Evolutionary conservation across 2,113 vertebrate genomes (phyloP).

Genomic region (Platichthys flesus): DNA sequence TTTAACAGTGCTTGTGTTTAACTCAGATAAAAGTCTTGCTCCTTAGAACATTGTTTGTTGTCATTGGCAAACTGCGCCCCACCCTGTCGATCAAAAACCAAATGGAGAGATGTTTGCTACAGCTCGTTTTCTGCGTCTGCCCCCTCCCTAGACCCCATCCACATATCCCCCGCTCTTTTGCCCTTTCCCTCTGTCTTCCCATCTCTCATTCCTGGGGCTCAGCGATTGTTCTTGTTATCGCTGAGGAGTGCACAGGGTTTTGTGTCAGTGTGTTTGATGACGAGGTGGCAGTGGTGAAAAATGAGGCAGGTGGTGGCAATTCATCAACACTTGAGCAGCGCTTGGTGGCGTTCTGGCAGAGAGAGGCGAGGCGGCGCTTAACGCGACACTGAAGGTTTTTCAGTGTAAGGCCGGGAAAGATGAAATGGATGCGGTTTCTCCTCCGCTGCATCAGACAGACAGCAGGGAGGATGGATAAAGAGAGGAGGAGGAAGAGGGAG

Average conservation of each 20-base stretch:
- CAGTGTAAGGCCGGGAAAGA: conserved; percentile 53
- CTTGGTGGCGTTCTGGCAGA: conserved; percentile 26
- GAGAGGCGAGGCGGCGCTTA: conserved; percentile 39
- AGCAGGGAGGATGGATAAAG: conserved; percentile 32
- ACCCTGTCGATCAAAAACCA: conserved; percentile 23
- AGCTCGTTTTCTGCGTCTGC: conserved; percentile 26
- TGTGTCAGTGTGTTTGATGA: conserved; percentile 63
- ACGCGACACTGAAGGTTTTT: conserved; percentile 30
- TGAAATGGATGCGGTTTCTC: conserved; percentile 62
- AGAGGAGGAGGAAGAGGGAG: conserved; percentile 5
- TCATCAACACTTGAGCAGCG: conserved; percentile 64
- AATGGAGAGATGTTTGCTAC: conserved; percentile 2
- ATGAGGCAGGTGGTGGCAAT: conserved; percentile 71
- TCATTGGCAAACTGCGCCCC: background rate
- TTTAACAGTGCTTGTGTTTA: background rate
- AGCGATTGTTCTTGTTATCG: conserved; percentile 70
- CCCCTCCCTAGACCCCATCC: background rate
- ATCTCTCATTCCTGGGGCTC: conserved; percentile 55
- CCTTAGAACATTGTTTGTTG: background rate
- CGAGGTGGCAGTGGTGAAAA: conserved; percentile 58
- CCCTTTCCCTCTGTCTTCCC: conserved; percentile 36
- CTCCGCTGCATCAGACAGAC: conserved; percentile 46
- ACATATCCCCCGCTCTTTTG: conserved; percentile 25
- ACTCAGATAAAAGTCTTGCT: background rate
- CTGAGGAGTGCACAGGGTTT: conserved; percentile 51